Percentiles rank a stretch among this genome's conserved stretches.
Evolutionary conservation across 2,113 vertebrate genomes (phyloP).

Genomic region (Takifugu bimaculatus): DNA sequence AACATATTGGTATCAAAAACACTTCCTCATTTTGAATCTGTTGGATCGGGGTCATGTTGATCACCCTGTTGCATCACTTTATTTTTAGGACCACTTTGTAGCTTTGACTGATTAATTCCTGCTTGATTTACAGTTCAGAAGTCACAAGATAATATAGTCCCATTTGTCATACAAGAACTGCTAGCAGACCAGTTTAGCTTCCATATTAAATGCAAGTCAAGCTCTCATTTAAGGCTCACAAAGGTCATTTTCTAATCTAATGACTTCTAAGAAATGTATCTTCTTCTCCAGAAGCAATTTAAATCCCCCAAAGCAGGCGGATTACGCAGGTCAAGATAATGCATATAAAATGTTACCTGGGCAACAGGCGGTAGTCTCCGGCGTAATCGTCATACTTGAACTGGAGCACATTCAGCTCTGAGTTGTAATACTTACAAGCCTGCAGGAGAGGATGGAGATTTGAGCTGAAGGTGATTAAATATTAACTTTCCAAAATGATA

Average conservation of each 20-base stretch:
- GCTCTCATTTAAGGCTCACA: neutral
- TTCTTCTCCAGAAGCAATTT: neutral
- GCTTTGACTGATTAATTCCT: neutral
- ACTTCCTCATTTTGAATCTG: too few species aligned
- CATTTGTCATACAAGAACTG: neutral
- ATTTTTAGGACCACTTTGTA: too few species aligned
- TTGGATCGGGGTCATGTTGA: too few species aligned
- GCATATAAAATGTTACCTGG: conserved; percentile 76
- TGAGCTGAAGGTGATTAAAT: conserved; percentile 22
- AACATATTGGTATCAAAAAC: neutral
- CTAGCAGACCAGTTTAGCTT: too few species aligned
- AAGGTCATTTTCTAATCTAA: neutral
- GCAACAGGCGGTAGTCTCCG: conserved; percentile 89
- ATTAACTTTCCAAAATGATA: conserved; percentile 28
- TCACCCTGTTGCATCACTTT: too few species aligned
- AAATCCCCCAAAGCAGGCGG: neutral
- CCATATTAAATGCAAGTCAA: too few species aligned
- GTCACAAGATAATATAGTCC: neutral
- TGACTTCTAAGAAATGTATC: neutral
- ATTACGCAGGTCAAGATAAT: neutral
- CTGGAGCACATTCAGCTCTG: conserved; percentile 87
- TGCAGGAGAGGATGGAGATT: conserved; percentile 59
- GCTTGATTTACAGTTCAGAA: neutral
- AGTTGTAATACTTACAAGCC: conserved; percentile 96
- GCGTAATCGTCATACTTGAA: conserved; percentile 93